Base-by-base conservation (phyloP, 2,888 invertebrate genomes). In the Chalcosyrphus nemorum region DNA sequence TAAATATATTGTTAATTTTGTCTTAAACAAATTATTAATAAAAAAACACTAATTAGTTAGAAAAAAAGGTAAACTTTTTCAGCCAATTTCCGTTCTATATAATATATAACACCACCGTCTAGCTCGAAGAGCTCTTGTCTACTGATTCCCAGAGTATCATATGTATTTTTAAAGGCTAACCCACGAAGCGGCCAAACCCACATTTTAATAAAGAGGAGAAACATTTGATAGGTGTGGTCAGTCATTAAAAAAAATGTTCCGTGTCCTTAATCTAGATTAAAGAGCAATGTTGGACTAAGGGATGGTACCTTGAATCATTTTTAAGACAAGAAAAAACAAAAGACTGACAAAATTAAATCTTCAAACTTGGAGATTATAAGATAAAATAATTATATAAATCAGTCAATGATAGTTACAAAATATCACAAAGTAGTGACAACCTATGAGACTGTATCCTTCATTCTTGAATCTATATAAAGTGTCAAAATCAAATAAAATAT, bases 141-240 rank as follows among this genome's bases (percentile, higher is more conserved):
- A 38, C 43, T 27, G 71, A 47, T 47, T 29, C 41, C 29, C 35
- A 35, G 59, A 35, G 59, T 74, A 61, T 68, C 29, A 57, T 59
- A 66, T 68, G 74, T 68, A 45, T 45, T 45, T 45, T 45, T 50
- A 56, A 15, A 21, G 29, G 24, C 45, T 41, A 74, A 61, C 66
- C 74, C 57, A 61, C 52, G 57, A 45, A 81, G 61, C 65, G 24
- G 56, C 74, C 81, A 74, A 75, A 68, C 56, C 68, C 54, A 61
- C 61, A 75, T 68, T 65, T 45, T 32, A 66, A 59, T 61, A 45
- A 32, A 38, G 72, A 72, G 66, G 59, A 52, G 66, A 66, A 72
- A 52, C 80, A 80, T 80, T 59, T 66, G 47, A 54, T 68, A 50
- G 81, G 81, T 81, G 81, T 47, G 81, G 68, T 41, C 54, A 81